phyloP scores from a whole-genome alignment of 2,113 vertebrate species.

The Rhodinocichla rosea region DNA sequence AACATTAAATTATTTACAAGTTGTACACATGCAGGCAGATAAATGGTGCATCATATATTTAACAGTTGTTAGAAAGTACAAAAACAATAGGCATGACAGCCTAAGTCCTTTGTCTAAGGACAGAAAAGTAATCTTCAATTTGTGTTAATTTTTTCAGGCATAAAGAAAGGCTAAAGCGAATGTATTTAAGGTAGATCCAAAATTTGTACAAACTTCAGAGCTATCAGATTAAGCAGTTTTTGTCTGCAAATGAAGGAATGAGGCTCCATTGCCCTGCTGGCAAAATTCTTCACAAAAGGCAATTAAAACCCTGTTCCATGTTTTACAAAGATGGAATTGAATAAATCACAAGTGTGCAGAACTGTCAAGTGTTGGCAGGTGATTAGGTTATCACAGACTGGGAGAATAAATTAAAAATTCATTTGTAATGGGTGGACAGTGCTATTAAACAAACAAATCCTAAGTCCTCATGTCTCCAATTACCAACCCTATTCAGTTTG shows the following conservation, averaged over 20 bases:
- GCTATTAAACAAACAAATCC: not conserved
- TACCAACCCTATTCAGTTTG: not conserved
- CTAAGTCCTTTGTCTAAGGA: not conserved
- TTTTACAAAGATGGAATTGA: not conserved
- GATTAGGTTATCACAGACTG: not conserved
- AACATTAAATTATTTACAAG: conserved; percentile 42
- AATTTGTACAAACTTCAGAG: not conserved
- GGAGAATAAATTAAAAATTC: not conserved
- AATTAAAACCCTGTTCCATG: not conserved
- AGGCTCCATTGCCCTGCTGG: not conserved
- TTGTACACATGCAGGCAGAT: not conserved
- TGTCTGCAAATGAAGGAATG: not conserved
- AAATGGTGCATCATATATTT: conserved; percentile 20
- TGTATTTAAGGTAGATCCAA: not conserved
- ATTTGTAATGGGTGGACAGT: not conserved
- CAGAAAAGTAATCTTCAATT: not conserved
- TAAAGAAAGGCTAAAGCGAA: not conserved
- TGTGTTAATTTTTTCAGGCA: not conserved
- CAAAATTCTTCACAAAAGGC: not conserved
- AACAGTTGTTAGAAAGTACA: not conserved
- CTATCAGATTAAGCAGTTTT: not conserved
- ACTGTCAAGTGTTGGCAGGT: not conserved
- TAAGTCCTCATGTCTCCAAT: not conserved
- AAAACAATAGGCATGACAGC: not conserved
- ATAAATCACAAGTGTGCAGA: not conserved